Percentiles rank a stretch among this genome's conserved stretches.
Conservation (phyloP, 2,797 vertebrate genomes). For the Orestias chungarensis region DNA sequence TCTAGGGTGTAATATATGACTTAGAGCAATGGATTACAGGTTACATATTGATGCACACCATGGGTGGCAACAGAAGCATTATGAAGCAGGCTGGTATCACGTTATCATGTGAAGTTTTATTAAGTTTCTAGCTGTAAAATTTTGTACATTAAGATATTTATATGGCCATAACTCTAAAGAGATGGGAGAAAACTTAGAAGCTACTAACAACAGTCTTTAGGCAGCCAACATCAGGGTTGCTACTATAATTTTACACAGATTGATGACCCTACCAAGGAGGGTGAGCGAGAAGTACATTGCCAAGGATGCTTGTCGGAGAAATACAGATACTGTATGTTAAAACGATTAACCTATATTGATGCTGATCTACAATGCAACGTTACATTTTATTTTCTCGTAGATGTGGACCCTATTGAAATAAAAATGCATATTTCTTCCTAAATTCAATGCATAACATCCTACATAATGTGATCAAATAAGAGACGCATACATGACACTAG, state of each 20-base stretch:
- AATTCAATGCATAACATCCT: not conserved
- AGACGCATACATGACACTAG: not conserved
- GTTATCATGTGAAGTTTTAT: not conserved
- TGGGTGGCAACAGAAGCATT: constrained; percentile 1
- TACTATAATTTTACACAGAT: not conserved
- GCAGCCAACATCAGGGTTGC: not conserved
- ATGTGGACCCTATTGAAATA: not conserved
- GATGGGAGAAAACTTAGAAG: not conserved
- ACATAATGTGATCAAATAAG: not conserved
- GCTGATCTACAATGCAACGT: too few species aligned
- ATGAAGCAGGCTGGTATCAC: not conserved
- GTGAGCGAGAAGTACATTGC: not conserved
- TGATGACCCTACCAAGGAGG: not conserved
- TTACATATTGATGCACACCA: constrained; percentile 28
- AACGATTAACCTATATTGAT: too few species aligned
- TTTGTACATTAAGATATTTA: not conserved
- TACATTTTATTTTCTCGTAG: too few species aligned
- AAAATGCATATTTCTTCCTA: not conserved
- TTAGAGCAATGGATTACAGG: constrained; percentile 43
- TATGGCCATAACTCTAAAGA: not conserved
- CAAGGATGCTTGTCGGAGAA: too few species aligned
- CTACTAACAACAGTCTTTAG: not conserved
- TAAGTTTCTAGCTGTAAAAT: not conserved
- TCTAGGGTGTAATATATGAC: constrained; percentile 24
- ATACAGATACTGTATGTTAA: too few species aligned